Base-by-base conservation (phyloP, 1,140 invertebrate genomes). In the Caenorhabditis inopinata region DNA sequence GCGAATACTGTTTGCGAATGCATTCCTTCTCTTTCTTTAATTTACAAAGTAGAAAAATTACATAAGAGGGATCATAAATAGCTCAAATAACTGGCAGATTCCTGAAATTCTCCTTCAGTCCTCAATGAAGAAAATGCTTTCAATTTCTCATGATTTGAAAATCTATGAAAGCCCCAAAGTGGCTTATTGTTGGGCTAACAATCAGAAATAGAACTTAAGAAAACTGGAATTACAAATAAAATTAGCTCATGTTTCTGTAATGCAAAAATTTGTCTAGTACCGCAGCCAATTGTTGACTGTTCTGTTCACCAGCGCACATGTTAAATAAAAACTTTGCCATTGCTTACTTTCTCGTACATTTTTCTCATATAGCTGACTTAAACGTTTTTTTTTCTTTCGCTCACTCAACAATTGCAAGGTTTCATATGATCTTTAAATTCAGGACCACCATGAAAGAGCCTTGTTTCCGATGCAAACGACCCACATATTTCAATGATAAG, bases 401-500 rank as follows among this genome's bases (percentile, higher is more conserved):
- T 32, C 58, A 68, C 58, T 42, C 58, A 68, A 68, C 29, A 68
- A 68, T 29, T 68, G 18, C 58, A 68, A 68, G 9, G 35, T 68
- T 42, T 29, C 2, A 11, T 21, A 0, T 32, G 9, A 21, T 35
- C 0, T 68, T 42, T 68, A 6, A 38, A 21, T 68, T 75, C 29
- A 75, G 53, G 12, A 27, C n/a, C 38, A 38, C 21, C 58, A 87
- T 88, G 87, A 87, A 88, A 68, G 85, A 87, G 77, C 87, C 87
- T 11, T 87, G 87, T 47, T 88, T 88, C 78, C 84, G 87, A 21
- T 87, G 87, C 49, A 87, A 88, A 83, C 80, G 87, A 48, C 87
- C 87, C 18, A 87, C 87, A 74, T 87, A 87, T 81, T 88, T 87
- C 78, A 87, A 87, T 74, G 87, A 87, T 46, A 88, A 88, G 77